Conservation (phyloP, 2,888 invertebrate species). For the Automeris io region DNA sequence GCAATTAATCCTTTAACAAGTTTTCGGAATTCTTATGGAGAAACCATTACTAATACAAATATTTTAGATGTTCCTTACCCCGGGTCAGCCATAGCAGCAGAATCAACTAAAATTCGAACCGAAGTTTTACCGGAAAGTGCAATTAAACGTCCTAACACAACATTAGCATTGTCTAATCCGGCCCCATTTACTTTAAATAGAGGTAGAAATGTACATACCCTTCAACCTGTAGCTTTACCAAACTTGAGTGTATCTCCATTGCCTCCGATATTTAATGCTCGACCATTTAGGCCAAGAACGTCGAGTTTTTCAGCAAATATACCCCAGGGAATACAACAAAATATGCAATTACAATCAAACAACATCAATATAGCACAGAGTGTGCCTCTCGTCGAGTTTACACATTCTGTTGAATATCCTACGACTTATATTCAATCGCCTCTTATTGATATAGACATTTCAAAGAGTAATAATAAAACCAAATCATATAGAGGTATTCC, state of each 20-base stretch:
- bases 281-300: constrained; percentile 67
- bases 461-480: constrained; percentile 44
- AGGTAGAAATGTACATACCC: constrained; percentile 66
- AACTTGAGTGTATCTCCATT: constrained; percentile 79
- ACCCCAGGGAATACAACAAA: constrained; percentile 46
- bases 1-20: constrained; percentile 49
- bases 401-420: constrained; percentile 84
- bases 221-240: constrained; percentile 79
- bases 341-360: constrained; percentile 40
- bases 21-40: constrained; percentile 67
- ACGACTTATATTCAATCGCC: constrained; percentile 83
- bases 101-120: constrained; percentile 59
- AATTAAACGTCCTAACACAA: constrained; percentile 37
- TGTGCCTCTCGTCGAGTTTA: constrained; percentile 81
- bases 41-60: constrained; percentile 51
- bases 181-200: constrained; percentile 62
- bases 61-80: constrained; percentile 50
- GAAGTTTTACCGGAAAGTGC: constrained; percentile 45
- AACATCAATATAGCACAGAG: constrained; percentile 79
- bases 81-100: constrained; percentile 56
- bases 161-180: constrained; percentile 58
- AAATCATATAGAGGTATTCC: constrained; percentile 61
- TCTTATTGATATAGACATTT: constrained; percentile 76
- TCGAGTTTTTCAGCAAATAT: constrained; percentile 35
- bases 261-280: constrained; percentile 79